Base-by-base conservation (phyloP, 2,113 vertebrate species). In the Tetraodon nigroviridis region DNA sequence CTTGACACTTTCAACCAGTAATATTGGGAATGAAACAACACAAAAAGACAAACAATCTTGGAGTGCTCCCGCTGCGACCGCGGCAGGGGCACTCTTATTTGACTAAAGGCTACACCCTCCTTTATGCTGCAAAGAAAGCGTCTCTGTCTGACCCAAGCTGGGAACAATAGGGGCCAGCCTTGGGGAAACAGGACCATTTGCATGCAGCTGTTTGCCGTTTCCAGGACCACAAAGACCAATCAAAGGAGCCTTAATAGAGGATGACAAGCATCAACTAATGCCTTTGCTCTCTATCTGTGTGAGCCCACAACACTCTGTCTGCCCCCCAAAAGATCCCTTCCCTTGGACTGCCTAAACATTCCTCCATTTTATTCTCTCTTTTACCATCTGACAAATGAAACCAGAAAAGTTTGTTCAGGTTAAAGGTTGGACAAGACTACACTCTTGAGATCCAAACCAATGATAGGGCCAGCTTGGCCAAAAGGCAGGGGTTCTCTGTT, bases 161-260 rank as follows among this genome's bases (percentile, higher is more conserved):
- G 81, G 90, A 89, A 92, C 93, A 94, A 93, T 93, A 87, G 92
- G 86, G 91, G 86, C 88, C 89, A 90, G 89, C 84, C 83, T 83
- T 69, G 72, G 90, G 91, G 73, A 90, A 89, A 90, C 83, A 57
- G 87, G 88, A 71, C 92, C 90, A 92, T 94, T 95, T 94, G 93
- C 93, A 93, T 94, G 92, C 93, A 93, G 93, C 94, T 95, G 94
- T 95, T 96, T 93, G 92, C 91, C 89, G 80, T 92, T 93, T 92
- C 93, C 91, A 92, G 91, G 91, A 93, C 83, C 88, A 89, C 92
- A 95, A 94, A 95, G 90, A 87, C 91, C 91, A 92, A 92, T 93
- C 90, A 92, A 90, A 92, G 88, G 86, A 87, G 84, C 78, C 83
- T 90, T 95, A 94, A 93, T 89, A 84, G 86, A 84, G 82, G 90